Evolutionary conservation across 2,888 invertebrate genomes (phyloP).

Genomic region (Yponomeuta cagnagella): DNA sequence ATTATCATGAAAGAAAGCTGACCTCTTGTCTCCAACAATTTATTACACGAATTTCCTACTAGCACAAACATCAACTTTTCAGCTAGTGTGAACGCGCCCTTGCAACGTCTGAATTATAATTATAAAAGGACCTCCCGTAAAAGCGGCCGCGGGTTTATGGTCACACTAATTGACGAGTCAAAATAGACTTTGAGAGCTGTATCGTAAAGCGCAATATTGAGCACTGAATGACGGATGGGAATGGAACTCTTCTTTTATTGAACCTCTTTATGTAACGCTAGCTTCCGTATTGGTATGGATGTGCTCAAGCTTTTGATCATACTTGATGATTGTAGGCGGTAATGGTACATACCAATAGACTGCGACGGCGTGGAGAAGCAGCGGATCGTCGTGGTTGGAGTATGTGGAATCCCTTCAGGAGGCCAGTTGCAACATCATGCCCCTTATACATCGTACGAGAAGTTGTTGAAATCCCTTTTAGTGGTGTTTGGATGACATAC

Average conservation of each 20-base stretch:
- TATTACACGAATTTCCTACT: neutral
- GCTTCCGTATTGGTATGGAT: neutral
- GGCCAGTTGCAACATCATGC: no score
- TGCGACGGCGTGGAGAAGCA: no score
- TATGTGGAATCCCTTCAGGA: no score
- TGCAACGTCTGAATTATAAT: neutral
- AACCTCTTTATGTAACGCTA: neutral
- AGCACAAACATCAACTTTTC: neutral
- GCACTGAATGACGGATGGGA: neutral
- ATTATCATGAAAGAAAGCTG: no score
- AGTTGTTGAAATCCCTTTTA: no score
- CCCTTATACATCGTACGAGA: no score
- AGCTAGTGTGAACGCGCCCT: neutral
- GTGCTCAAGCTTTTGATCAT: neutral
- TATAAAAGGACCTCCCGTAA: conserved; percentile 49
- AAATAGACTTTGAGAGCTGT: conserved; percentile 56
- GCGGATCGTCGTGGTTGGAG: no score
- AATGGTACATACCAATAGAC: no score
- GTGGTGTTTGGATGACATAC: no score
- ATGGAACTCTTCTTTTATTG: neutral
- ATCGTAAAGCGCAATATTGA: conserved; percentile 33
- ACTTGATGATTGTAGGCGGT: no score
- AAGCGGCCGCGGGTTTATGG: conserved; percentile 47
- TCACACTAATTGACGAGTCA: conserved; percentile 60
- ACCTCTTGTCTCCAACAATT: no score